Base-by-base conservation (phyloP, 2,113 vertebrate species). In the Siniperca knerii region DNA sequence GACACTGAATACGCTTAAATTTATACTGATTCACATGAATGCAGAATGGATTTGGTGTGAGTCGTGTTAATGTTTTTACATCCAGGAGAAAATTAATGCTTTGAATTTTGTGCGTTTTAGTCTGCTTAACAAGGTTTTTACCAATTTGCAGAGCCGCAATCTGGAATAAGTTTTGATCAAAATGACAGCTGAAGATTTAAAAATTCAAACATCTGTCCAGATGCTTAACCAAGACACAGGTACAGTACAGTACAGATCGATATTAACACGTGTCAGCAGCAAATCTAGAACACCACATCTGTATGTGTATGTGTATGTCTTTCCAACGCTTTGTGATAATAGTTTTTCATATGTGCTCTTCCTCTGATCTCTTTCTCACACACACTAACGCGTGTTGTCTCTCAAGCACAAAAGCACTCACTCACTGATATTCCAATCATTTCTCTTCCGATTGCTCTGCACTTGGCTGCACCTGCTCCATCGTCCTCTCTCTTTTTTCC, bases 391-490 rank as follows among this genome's bases (percentile, higher is more conserved):
- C 23, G 29, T 55, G 65, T 55, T 64, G 83, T 85, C 81, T 88
- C 75, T 77, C 25, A 75, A 62, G 71, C 78, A 86, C 83, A 88
- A 83, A 87, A 80, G 87, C 82, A 71, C 85, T 85, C 87, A 40
- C 87, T 92, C 83, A 44, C 82, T 86, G 79, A 94, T 93, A 92
- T 93, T 95, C 89, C 89, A 94, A 93, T 95, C 89, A 93, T 94
- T 92, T 89, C 79, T 92, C 86, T 78, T 92, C 67, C 83, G 68
- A 95, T 94, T 94, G 93, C 92, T 89, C 89, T 77, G 66, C 87
- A 92, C 93, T 91, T 77, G 71, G 90, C 85, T 88, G 93, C 94
- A 95, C 93, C 94, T 95, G 94, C 92, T 90, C 92, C 92, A 74
- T 75, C 79, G 66, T 89, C 90, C 86, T 80, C 84, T 81, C 74